Evolutionary conservation across 1,140 invertebrate species (phyloP).

Genomic region (Phenacoccus solenopsis): DNA sequence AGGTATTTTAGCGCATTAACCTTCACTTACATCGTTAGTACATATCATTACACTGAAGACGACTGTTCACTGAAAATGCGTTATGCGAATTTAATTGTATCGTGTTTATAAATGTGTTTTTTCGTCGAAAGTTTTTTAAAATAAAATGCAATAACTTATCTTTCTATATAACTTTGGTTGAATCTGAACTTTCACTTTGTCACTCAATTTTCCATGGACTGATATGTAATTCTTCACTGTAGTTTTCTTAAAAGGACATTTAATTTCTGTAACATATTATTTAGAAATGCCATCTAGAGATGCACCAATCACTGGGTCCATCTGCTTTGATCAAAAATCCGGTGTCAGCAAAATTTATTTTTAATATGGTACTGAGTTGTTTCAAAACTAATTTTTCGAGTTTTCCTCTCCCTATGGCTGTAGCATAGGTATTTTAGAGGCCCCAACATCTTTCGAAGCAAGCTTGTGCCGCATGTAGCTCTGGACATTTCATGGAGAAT

Average conservation of each 20-base stretch:
- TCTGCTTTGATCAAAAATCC: slow-evolving; percentile 25
- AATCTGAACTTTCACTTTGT: slow-evolving; percentile 37
- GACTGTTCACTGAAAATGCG: no score
- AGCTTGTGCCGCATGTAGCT: no score
- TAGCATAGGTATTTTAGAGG: background rate
- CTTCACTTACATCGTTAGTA: no score
- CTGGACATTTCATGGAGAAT: no score
- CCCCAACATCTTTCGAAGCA: slow-evolving; percentile 19
- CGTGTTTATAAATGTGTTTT: no score
- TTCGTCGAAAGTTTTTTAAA: no score
- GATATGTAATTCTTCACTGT: slow-evolving; percentile 37
- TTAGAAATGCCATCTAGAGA: slow-evolving; percentile 36
- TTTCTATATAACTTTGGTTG: slow-evolving; percentile 38
- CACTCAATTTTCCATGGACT: slow-evolving; percentile 33
- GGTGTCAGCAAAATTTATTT: slow-evolving; percentile 20
- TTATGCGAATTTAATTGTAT: no score
- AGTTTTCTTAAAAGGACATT: no score
- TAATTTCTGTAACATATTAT: slow-evolving; percentile 36
- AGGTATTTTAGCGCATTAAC: no score
- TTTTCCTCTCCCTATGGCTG: slow-evolving; percentile 6
- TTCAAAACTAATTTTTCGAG: slow-evolving; percentile 6
- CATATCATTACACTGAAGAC: no score
- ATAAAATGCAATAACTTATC: no score
- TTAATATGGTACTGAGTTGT: no score
- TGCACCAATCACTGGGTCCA: slow-evolving; percentile 31